A percentile compares a stretch with the other conserved stretches of the same genome.
These are phyloP conservation scores for Lampropteryx suffumata DNA, from an alignment of 2,888 invertebrate species.

Conservation along the genomic window DNA sequence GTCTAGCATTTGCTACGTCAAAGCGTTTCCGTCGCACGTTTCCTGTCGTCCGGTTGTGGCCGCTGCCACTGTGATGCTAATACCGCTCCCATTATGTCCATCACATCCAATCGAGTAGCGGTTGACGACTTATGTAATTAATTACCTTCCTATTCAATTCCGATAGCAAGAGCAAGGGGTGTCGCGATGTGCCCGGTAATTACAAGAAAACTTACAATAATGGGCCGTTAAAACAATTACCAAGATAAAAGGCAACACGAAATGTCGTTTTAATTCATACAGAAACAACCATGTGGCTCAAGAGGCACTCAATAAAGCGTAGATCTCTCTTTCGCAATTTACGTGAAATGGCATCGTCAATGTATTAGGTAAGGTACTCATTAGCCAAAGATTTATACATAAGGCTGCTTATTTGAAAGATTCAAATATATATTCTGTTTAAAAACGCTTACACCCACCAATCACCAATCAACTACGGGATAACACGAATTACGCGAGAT, in stretches of 20 bases:
- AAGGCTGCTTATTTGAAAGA: too few species aligned
- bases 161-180: neutral
- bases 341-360: too few species aligned
- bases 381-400: too few species aligned
- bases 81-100: conserved; percentile 57
- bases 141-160: conserved; percentile 27
- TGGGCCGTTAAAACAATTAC: conserved; percentile 12
- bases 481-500: conserved; percentile 15
- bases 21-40: conserved; percentile 35
- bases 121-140: conserved; percentile 37
- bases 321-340: too few species aligned
- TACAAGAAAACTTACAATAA: conserved; percentile 8
- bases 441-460: neutral
- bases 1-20: conserved; percentile 38
- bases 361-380: too few species aligned
- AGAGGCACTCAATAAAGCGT: neutral
- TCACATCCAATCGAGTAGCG: conserved; percentile 37
- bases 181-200: conserved; percentile 9
- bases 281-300: conserved; percentile 8
- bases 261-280: too few species aligned
- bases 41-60: conserved; percentile 36
- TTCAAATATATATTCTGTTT: too few species aligned
- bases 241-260: too few species aligned
- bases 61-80: conserved; percentile 56
- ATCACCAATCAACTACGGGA: conserved; percentile 1